Percentiles rank a stretch among this genome's conserved stretches.
Evolutionary conservation across 2,797 vertebrate genomes (phyloP).

Genomic region (Neosilurus mollespiculum): DNA sequence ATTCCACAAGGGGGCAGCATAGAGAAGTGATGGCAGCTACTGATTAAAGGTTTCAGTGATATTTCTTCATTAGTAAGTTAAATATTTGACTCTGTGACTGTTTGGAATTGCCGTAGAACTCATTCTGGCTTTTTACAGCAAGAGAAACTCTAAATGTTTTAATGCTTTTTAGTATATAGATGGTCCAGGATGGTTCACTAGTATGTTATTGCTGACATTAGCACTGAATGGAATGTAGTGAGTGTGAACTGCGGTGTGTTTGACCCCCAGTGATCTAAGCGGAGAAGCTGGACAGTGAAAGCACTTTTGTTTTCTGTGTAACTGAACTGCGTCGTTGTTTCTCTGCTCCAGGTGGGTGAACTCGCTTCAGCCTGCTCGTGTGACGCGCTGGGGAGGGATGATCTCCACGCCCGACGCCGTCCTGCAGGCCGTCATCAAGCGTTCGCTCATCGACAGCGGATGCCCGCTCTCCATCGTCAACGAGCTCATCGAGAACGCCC

Average conservation of each 20-base stretch:
- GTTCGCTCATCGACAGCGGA: slow-evolving; percentile 95
- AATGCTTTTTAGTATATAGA: not conserved
- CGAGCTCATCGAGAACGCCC: slow-evolving; percentile 96
- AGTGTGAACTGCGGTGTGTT: no score
- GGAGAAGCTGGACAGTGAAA: no score
- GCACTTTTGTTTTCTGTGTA: not conserved
- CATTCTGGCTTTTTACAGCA: not conserved
- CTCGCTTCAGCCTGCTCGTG: slow-evolving; percentile 92
- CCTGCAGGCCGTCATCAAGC: slow-evolving; percentile 95
- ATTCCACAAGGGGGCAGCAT: slow-evolving; percentile 3
- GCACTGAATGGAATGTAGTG: no score
- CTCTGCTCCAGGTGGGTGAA: slow-evolving; percentile 87
- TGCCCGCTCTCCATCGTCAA: slow-evolving; percentile 95
- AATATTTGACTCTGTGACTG: not conserved
- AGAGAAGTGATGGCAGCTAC: not conserved
- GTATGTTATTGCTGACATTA: no score
- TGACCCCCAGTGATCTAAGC: not conserved
- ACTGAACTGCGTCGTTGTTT: not conserved
- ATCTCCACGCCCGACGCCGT: slow-evolving; percentile 97
- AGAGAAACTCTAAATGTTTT: not conserved
- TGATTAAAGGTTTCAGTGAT: not conserved
- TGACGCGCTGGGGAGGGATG: slow-evolving; percentile 98
- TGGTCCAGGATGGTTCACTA: no score
- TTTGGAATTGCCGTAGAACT: not conserved
- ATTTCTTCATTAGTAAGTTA: not conserved